Evolutionary conservation across 2,113 vertebrate species (phyloP).

Genomic region (Caranx melampygus): DNA sequence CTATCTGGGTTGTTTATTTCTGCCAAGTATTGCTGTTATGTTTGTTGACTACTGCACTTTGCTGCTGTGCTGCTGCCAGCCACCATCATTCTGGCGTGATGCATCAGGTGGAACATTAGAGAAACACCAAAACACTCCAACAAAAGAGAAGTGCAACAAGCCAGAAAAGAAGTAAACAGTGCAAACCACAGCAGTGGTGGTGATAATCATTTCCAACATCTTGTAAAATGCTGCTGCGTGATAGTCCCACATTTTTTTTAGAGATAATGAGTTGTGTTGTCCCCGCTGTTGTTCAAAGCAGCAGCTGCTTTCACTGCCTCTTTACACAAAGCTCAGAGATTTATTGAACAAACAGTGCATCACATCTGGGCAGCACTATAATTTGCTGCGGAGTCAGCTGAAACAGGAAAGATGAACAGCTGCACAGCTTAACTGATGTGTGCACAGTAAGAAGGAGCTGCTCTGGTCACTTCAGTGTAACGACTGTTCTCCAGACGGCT

Average conservation of each 20-base stretch:
- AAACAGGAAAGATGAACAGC: constrained; percentile 34
- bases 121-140: no score
- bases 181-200: not conserved
- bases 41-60: no score
- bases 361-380: constrained; percentile 46
- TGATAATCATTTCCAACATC: constrained; percentile 18
- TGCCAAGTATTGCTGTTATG: no score
- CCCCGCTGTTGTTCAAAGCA: constrained; percentile 23
- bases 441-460: not conserved
- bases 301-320: constrained; percentile 56
- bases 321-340: constrained; percentile 45
- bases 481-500: not conserved
- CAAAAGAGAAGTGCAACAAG: not conserved
- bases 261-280: constrained; percentile 12
- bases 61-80: no score
- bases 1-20: no score
- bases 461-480: not conserved
- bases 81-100: no score
- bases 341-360: constrained; percentile 47
- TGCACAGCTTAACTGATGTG: constrained; percentile 17
- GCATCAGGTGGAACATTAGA: no score
- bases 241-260: constrained; percentile 30
- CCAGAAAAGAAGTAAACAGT: not conserved
- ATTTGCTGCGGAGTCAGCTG: constrained; percentile 44
- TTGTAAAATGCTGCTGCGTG: constrained; percentile 33